These are phyloP conservation scores for Chromoteleia sp. DNA, from an alignment of 2,888 invertebrate species.

Conservation along the genomic window DNA sequence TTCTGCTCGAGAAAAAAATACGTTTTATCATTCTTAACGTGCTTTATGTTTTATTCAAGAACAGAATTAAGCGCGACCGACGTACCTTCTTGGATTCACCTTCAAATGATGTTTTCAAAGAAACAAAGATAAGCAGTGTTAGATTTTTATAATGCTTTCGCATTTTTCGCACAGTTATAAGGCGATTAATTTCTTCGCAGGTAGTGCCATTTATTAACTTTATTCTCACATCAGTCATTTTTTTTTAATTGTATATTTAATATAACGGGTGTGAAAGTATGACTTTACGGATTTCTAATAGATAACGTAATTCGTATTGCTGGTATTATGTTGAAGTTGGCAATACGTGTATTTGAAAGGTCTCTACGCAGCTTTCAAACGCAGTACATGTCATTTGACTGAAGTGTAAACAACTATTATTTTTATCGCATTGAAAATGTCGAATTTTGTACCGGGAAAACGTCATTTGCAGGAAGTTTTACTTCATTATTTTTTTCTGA, in stretches of 20 bases:
- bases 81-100: conserved; percentile 32
- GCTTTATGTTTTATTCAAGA: conserved; percentile 67
- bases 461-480: too few relatives aligned
- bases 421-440: neutral
- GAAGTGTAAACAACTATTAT: too few relatives aligned
- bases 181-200: conserved; percentile 10
- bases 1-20: conserved; percentile 47
- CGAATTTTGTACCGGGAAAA: too few relatives aligned
- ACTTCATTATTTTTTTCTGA: conserved; percentile 55
- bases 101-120: conserved; percentile 53
- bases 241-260: too few relatives aligned
- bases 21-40: conserved; percentile 64
- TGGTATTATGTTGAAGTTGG: too few relatives aligned
- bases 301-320: too few relatives aligned
- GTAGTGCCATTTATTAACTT: neutral
- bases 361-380: too few relatives aligned
- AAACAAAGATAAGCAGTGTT: conserved; percentile 33
- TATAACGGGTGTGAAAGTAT: too few relatives aligned
- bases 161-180: conserved; percentile 18
- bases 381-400: too few relatives aligned
- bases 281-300: too few relatives aligned
- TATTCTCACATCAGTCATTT: neutral
- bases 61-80: conserved; percentile 47
- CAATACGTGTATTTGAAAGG: too few relatives aligned
- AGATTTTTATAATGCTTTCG: conserved; percentile 31